Conservation (phyloP, 1,140 invertebrate genomes). For the Drosophila triauraria region DNA sequence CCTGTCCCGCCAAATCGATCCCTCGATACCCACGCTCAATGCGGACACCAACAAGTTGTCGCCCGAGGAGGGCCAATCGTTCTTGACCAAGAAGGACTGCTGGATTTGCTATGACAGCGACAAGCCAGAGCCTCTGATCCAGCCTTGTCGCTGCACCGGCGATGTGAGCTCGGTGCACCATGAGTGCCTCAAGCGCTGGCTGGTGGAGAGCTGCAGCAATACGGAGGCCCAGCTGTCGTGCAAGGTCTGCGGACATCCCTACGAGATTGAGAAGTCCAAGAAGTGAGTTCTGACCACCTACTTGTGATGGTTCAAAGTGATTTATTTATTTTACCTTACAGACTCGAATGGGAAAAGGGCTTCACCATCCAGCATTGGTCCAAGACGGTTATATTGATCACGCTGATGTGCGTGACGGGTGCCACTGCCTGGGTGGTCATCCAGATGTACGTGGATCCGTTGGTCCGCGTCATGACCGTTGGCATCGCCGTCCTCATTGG, state of each 20-base stretch:
- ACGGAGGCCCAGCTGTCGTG: constrained; percentile 88
- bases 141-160: constrained; percentile 95
- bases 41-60: constrained; percentile 76
- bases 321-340: constrained; percentile 52
- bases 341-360: constrained; percentile 92
- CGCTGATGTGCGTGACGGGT: constrained; percentile 90
- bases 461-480: constrained; percentile 91
- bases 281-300: constrained; percentile 78
- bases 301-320: background rate
- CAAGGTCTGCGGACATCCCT: constrained; percentile 92
- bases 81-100: constrained; percentile 89
- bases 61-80: constrained; percentile 85
- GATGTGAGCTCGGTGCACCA: constrained; percentile 96
- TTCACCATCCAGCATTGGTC: constrained; percentile 93
- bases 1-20: constrained; percentile 87
- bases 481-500: constrained; percentile 92
- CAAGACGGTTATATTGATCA: constrained; percentile 88
- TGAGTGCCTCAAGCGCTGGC: constrained; percentile 95
- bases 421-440: constrained; percentile 93
- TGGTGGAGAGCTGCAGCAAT: constrained; percentile 88
- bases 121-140: constrained; percentile 92
- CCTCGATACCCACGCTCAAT: constrained; percentile 80
- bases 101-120: constrained; percentile 97
- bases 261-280: constrained; percentile 90
- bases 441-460: constrained; percentile 91